Conservation (phyloP, 2,888 invertebrate genomes). For the Mellilla xanthometata region DNA sequence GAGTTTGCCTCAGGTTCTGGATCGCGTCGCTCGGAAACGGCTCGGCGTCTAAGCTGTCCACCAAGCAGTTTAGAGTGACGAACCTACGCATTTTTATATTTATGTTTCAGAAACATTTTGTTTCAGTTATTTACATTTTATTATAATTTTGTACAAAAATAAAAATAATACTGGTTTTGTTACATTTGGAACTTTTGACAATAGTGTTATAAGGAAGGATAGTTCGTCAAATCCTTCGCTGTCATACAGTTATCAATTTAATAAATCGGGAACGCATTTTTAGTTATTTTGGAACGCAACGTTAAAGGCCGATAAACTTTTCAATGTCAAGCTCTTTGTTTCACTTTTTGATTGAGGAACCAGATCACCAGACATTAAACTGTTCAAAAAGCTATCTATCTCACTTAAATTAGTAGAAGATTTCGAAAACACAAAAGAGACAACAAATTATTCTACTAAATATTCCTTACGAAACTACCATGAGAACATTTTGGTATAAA, state of each 20-base stretch:
- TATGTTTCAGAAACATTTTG: conserved; percentile 38
- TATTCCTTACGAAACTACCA: not conserved
- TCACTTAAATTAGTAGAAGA: too few species aligned
- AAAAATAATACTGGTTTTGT: not conserved
- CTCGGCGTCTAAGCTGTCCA: conserved; percentile 50
- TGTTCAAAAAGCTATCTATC: too few species aligned
- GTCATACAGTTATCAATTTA: too few species aligned
- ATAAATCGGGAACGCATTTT: not conserved
- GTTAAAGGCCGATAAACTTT: not conserved
- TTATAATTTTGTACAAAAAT: not conserved
- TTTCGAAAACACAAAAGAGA: not conserved
- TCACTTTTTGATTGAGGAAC: too few species aligned
- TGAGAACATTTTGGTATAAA: not conserved
- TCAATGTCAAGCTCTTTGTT: not conserved
- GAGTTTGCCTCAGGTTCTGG: conserved; percentile 55
- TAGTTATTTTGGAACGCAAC: conserved; percentile 1
- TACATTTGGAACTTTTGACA: not conserved
- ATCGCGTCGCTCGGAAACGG: conserved; percentile 57
- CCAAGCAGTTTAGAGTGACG: conserved; percentile 55
- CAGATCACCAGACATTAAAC: too few species aligned
- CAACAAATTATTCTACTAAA: not conserved
- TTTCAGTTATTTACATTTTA: conserved; percentile 28
- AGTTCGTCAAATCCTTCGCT: not conserved
- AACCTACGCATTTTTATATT: conserved; percentile 66
- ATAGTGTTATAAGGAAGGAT: not conserved